Evolutionary conservation across 2,797 vertebrate genomes (phyloP).

Genomic region (Brachymystax lenok): DNA sequence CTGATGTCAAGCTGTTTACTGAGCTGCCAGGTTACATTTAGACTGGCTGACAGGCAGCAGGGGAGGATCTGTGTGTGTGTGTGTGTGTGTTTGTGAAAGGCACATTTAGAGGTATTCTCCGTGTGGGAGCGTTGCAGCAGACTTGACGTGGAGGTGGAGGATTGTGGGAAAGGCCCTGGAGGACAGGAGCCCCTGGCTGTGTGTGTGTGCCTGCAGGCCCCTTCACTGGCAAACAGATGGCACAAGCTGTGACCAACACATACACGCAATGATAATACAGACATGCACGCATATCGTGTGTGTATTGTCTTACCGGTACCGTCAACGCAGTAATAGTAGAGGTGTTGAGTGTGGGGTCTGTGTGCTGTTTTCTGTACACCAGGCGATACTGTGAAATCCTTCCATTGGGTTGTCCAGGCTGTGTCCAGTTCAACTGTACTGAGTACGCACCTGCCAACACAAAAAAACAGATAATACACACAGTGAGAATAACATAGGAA

Average conservation of each 20-base stretch:
- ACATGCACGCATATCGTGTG: not conserved
- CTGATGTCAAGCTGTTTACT: slow-evolving; percentile 34
- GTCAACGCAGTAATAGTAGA: slow-evolving; percentile 80
- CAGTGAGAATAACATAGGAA: slow-evolving; percentile 46
- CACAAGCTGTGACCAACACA: slow-evolving; percentile 57
- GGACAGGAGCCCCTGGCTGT: slow-evolving; percentile 37
- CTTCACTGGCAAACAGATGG: slow-evolving; percentile 68
- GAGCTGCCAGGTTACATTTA: slow-evolving; percentile 43
- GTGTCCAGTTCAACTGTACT: slow-evolving; percentile 79
- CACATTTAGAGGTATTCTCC: slow-evolving; percentile 23
- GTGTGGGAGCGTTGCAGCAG: slow-evolving; percentile 14
- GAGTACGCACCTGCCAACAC: slow-evolving; percentile 69
- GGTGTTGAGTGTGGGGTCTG: slow-evolving; percentile 76
- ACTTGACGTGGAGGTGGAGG: slow-evolving; percentile 7
- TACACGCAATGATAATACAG: slow-evolving; percentile 41
- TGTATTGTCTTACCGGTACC: slow-evolving; percentile 72
- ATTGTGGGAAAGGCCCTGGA: slow-evolving; percentile 40
- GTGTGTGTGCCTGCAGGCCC: slow-evolving; percentile 47
- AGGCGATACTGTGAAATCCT: slow-evolving; percentile 82
- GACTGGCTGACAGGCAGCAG: slow-evolving; percentile 32
- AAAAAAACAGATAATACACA: not conserved
- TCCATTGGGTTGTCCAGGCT: slow-evolving; percentile 82
- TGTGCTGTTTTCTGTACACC: slow-evolving; percentile 77
- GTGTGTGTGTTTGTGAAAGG: not conserved
- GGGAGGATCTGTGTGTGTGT: slow-evolving; percentile 1